Evolutionary conservation across 2,113 vertebrate species (phyloP).

Genomic region (Chloropsis cyanopogon): DNA sequence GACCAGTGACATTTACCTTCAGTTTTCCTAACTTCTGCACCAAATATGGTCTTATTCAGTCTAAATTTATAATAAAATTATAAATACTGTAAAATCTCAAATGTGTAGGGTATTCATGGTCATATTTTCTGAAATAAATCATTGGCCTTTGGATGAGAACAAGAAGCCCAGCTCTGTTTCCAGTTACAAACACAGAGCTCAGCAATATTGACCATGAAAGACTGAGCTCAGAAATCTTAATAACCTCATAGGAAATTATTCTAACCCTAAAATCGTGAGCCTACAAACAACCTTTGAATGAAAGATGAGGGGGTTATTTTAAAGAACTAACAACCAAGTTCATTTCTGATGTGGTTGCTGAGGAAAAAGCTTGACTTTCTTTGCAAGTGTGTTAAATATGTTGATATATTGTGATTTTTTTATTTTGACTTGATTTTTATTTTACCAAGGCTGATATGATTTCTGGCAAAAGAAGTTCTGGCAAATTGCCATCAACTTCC

Average conservation of each 20-base stretch:
- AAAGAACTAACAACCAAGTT: not conserved
- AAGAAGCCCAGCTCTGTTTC: not conserved
- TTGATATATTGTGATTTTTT: not conserved
- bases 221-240: not conserved
- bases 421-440: not conserved
- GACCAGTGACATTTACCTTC: not conserved
- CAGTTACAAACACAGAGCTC: not conserved
- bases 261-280: not conserved
- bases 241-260: not conserved
- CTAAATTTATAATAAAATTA: not conserved
- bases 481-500: not conserved
- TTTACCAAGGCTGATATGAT: not conserved
- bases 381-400: not conserved
- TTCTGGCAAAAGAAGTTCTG: not conserved
- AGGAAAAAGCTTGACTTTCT: not conserved
- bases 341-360: not conserved
- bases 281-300: not conserved
- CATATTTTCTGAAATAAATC: not conserved
- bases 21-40: not conserved
- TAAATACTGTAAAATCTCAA: not conserved
- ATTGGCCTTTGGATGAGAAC: not conserved
- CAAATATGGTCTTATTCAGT: not conserved
- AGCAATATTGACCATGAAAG: not conserved
- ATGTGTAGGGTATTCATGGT: accelerated
- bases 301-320: constrained; percentile 1